phyloP scores from a whole-genome alignment of 2,888 invertebrate species.

The Amitus sp. region DNA sequence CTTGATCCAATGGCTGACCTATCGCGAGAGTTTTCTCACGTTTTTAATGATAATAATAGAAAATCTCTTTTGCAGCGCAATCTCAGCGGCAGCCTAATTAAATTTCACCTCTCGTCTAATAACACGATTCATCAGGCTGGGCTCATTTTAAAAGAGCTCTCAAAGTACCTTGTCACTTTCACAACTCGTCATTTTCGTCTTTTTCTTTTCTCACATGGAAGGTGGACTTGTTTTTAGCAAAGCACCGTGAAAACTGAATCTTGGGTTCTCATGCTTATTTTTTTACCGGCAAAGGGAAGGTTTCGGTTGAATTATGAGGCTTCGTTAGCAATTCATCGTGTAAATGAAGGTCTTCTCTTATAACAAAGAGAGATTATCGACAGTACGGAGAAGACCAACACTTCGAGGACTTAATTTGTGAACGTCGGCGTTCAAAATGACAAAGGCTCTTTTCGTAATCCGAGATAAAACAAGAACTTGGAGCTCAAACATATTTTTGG shows the following conservation, averaged over 20 bases:
- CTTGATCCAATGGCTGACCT: too few species aligned
- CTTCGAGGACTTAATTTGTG: too few species aligned
- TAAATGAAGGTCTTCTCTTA: slow-evolving; percentile 1
- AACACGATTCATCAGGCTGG: slow-evolving; percentile 37
- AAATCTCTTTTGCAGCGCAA: slow-evolving; percentile 25
- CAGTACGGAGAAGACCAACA: not conserved
- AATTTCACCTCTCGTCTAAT: slow-evolving; percentile 48
- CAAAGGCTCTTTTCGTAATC: too few species aligned
- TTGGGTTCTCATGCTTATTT: slow-evolving; percentile 16
- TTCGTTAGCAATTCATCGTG: slow-evolving; percentile 6
- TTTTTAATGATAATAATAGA: slow-evolving; percentile 45
- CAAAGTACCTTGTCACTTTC: slow-evolving; percentile 14
- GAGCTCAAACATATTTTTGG: too few species aligned
- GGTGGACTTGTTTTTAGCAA: not conserved
- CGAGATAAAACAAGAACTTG: too few species aligned
- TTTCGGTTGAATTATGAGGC: slow-evolving; percentile 15
- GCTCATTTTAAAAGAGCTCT: slow-evolving; percentile 18
- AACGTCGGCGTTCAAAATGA: too few species aligned
- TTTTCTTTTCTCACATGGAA: slow-evolving; percentile 6
- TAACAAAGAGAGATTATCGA: not conserved
- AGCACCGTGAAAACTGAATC: slow-evolving; percentile 4
- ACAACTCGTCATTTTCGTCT: slow-evolving; percentile 1
- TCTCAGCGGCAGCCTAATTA: slow-evolving; percentile 48
- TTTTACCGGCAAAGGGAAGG: not conserved
- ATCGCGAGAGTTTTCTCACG: slow-evolving; percentile 16